phyloP scores from a whole-genome alignment of 2,797 vertebrate species.

The Ambastaia sidthimunki region DNA sequence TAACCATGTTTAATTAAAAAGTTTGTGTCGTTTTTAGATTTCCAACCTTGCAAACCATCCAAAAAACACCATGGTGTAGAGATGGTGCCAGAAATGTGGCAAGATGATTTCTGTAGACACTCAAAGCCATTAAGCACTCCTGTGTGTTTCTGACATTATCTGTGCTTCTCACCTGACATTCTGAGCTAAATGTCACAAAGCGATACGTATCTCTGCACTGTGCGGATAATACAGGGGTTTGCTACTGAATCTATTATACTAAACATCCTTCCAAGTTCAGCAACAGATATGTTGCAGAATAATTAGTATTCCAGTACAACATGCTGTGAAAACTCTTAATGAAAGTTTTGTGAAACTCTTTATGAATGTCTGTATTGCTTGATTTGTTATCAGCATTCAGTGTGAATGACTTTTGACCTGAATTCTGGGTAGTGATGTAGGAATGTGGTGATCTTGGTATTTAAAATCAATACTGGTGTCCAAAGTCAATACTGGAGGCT shows the following conservation, averaged over 20 bases:
- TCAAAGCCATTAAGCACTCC: slow-evolving; percentile 16
- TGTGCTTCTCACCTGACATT: slow-evolving; percentile 19
- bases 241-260: slow-evolving; percentile 7
- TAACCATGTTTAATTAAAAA: neutral
- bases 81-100: neutral
- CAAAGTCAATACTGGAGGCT: neutral
- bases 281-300: neutral
- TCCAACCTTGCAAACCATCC: neutral
- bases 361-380: neutral
- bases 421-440: neutral
- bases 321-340: neutral
- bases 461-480: neutral
- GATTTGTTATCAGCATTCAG: neutral
- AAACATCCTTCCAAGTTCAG: neutral
- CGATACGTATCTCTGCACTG: slow-evolving; percentile 20
- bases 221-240: slow-evolving; percentile 17
- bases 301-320: neutral
- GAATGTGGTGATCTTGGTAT: neutral
- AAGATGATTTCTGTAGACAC: slow-evolving; percentile 10
- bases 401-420: neutral
- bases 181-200: slow-evolving; percentile 15
- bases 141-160: slow-evolving; percentile 10
- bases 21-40: no score
- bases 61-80: neutral
- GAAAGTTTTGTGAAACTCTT: neutral